Evolutionary conservation across 2,888 invertebrate genomes (phyloP), one percentile per base, ranked within the genome.

Genomic region (Pherbina coryleti): DNA sequence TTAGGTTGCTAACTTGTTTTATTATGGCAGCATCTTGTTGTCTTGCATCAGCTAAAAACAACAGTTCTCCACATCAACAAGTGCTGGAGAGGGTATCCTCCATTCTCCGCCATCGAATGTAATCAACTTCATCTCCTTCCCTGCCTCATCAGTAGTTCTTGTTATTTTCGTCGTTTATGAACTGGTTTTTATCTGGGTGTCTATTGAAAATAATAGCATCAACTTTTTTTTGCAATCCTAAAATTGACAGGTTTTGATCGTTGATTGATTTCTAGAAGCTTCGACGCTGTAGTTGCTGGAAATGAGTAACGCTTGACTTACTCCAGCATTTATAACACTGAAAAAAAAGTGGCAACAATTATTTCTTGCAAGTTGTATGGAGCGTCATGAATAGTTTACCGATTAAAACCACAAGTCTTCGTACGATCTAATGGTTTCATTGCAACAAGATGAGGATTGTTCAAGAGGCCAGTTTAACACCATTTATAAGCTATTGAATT

Each of bases 191-290:
- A 49, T 9, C 51, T 28, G 14, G 2, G 17, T 22, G 22, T 22
- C 25, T 31, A 14, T 22, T 31, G 22, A 28, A 22, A 5, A 25
- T 11, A 28, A 11, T 51, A 17, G 14, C 25, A 51, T 28, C 51
- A 22, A 69, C 25, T 28, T 28, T 31, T 28, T n/a, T 7, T n/a
- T 31, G 8, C n/a, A 17, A 31, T 28, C 2, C 31, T 2, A 31
- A 19, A 44, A 8, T 67, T 67, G 67, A 9, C 44, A 34, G 34
- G 44, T 44, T 67, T 37, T 9, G 67, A 67, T 67, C 44, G 67
- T 44, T 67, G 67, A 67, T 67, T 67, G 37, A 67, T 67, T 67
- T 67, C 44, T 44, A 67, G 67, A 37, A 67, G 44, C 49, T 44
- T 37, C 67, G 22, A 2, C 37, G 55, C 55, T n/a, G n/a, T n/a